Percentiles rank a stretch among this genome's conserved stretches.
Conservation (phyloP, 2,797 vertebrate species). For the Numenius phaeopus region DNA sequence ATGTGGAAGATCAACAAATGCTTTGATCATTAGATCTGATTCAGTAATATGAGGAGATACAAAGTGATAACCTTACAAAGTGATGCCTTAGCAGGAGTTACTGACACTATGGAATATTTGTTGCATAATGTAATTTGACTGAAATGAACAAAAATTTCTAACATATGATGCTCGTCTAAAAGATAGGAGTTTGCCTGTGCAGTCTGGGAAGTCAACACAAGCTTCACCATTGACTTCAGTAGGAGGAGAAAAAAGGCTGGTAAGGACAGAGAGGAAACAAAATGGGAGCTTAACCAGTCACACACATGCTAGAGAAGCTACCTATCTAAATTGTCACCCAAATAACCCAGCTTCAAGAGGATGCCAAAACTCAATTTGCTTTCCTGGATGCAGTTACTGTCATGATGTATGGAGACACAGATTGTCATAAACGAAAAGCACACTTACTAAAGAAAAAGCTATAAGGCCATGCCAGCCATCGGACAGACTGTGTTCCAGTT, state of each 20-base stretch:
- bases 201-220: neutral
- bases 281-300: neutral
- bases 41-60: neutral
- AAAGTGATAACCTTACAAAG: neutral
- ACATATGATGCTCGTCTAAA: neutral
- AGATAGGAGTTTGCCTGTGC: neutral
- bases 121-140: neutral
- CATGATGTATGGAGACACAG: neutral
- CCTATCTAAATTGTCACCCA: neutral
- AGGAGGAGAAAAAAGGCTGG: neutral
- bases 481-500: neutral
- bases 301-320: neutral
- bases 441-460: neutral
- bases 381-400: neutral
- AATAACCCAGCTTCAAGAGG: neutral
- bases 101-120: neutral
- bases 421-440: neutral
- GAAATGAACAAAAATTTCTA: neutral
- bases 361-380: neutral
- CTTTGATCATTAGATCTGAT: neutral
- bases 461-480: neutral
- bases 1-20: neutral
- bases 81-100: neutral
- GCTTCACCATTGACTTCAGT: neutral
- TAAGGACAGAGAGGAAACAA: neutral